Evolutionary conservation across 2,888 invertebrate genomes (phyloP).

Genomic region (Molorchus minor): DNA sequence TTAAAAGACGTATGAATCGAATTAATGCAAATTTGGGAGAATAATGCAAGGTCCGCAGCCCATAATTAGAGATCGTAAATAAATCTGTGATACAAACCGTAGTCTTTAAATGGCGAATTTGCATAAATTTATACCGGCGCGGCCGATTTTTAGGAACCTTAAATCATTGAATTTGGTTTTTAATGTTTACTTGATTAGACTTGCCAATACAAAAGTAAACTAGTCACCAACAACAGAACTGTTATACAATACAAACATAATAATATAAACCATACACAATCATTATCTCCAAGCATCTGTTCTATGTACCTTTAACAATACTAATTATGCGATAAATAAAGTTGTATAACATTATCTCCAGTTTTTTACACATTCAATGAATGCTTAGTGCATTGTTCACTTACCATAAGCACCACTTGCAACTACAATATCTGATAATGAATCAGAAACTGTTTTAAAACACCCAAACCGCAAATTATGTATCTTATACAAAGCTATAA

Average conservation of each 20-base stretch:
- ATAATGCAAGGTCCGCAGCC: constrained; percentile 1
- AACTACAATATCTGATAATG: constrained; percentile 4
- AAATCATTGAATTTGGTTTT: not conserved
- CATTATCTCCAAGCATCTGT: not conserved
- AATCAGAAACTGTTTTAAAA: not conserved
- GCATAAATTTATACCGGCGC: constrained; percentile 1
- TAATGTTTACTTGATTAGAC: not conserved
- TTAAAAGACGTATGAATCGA: constrained; percentile 7
- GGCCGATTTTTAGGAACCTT: not conserved
- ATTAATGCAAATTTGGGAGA: constrained; percentile 19
- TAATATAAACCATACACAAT: not conserved
- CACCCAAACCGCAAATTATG: constrained; percentile 2
- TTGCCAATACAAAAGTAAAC: not conserved
- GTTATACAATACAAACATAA: not conserved
- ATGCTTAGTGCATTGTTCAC: not conserved
- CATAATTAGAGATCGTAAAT: constrained; percentile 18
- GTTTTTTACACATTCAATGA: not conserved
- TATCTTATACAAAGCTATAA: not conserved
- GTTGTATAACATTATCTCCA: constrained; percentile 7
- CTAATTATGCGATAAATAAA: not conserved
- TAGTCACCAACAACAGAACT: not conserved
- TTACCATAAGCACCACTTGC: not conserved
- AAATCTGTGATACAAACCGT: constrained; percentile 2
- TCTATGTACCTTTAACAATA: not conserved
- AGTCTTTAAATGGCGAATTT: constrained; percentile 3